Evolutionary conservation across 64 coral and sea anemone genomes (phyloP).

Genomic region (Dendrophyllia cribrosa): DNA sequence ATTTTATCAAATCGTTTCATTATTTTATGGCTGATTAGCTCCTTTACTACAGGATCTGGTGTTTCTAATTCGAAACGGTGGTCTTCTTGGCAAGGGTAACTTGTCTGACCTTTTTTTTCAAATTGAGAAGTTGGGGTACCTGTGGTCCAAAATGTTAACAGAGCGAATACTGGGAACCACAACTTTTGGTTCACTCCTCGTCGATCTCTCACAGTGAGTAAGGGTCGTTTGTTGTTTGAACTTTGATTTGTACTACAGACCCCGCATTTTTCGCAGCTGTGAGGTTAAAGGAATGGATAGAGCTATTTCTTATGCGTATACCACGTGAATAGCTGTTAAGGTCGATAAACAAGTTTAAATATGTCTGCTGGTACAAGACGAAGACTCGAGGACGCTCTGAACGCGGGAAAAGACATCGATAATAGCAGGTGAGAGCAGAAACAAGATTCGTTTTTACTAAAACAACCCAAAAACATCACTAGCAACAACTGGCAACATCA

Average conservation of each 20-base stretch:
- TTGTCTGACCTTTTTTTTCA: neutral
- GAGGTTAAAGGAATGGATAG: neutral
- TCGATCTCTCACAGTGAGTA: no score
- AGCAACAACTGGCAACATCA: no score
- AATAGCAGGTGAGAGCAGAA: neutral
- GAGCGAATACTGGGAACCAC: neutral
- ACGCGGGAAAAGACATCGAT: slow-evolving; percentile 89
- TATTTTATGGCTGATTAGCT: no score
- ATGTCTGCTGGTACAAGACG: slow-evolving; percentile 94
- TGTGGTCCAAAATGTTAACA: neutral
- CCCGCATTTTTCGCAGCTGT: neutral
- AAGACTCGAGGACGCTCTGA: slow-evolving; percentile 89
- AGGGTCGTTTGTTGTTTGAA: neutral
- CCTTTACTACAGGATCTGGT: no score
- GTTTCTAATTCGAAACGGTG: no score
- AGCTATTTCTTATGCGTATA: neutral
- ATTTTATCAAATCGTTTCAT: no score
- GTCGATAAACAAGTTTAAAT: neutral
- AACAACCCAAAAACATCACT: no score
- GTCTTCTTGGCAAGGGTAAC: no score
- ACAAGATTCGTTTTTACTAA: no score
- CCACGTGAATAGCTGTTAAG: neutral
- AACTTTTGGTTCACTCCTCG: neutral
- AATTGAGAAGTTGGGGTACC: neutral
- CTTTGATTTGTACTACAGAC: neutral